A percentile compares a stretch with the other conserved stretches of the same genome.
Evolutionary conservation across 2,797 vertebrate genomes (phyloP).

Genomic region (Spheniscus humboldti): DNA sequence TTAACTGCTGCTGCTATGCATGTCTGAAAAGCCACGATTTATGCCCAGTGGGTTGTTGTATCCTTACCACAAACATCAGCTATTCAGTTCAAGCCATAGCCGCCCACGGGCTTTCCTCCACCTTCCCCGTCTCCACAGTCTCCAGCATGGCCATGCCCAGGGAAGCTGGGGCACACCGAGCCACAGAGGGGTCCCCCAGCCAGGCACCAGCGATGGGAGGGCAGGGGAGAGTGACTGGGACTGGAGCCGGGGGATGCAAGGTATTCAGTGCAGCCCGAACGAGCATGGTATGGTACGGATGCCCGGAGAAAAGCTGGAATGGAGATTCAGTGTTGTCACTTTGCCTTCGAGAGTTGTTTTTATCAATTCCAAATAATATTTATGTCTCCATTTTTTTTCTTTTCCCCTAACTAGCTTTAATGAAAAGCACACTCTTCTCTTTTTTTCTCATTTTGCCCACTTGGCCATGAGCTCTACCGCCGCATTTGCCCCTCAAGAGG

Average conservation of each 20-base stretch:
- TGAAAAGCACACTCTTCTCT: background rate
- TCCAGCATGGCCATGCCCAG: fast-evolving
- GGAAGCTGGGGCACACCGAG: fast-evolving
- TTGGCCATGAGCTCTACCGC: background rate
- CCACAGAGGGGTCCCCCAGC: background rate
- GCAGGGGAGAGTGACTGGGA: background rate
- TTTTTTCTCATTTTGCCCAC: background rate
- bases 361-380: background rate
- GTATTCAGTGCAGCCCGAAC: fast-evolving
- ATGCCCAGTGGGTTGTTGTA: background rate
- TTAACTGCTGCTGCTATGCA: background rate
- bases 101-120: fast-evolving
- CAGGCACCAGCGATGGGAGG: fast-evolving
- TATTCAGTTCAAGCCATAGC: background rate
- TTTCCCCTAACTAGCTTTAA: background rate
- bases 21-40: background rate
- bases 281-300: fast-evolving
- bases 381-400: background rate
- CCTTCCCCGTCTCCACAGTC: fast-evolving
- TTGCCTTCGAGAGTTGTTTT: background rate
- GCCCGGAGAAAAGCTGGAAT: background rate
- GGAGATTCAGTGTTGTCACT: background rate
- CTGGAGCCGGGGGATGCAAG: fast-evolving
- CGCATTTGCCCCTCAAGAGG: background rate
- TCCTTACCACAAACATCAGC: background rate